These are phyloP conservation scores for Hypolimnas misippus DNA, from an alignment of 2,888 invertebrate species.

Conservation along the genomic window DNA sequence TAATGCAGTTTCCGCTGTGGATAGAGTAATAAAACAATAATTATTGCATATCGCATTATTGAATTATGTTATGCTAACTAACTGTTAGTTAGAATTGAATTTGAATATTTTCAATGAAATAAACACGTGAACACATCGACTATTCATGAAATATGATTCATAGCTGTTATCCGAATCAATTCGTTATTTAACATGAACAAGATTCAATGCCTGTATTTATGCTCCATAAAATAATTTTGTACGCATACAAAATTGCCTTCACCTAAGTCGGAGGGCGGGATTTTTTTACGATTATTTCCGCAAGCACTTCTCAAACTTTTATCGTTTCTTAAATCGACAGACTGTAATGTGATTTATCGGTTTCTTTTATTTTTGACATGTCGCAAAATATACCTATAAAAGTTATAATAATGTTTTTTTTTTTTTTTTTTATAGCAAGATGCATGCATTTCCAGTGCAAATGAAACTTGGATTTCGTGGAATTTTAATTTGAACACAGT, in stretches of 20 bases:
- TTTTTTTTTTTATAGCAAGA: too few species aligned
- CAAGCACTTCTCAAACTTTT: conserved; percentile 57
- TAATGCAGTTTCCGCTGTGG: too few species aligned
- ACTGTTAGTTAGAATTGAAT: background rate
- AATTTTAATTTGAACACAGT: too few species aligned
- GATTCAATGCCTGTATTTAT: conserved; percentile 28
- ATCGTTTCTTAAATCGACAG: conserved; percentile 57
- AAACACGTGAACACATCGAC: background rate
- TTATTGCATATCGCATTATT: background rate
- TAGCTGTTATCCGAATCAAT: conserved; percentile 6
- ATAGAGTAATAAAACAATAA: background rate
- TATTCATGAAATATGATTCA: background rate
- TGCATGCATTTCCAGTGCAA: too few species aligned
- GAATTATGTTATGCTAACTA: background rate
- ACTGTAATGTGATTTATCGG: conserved; percentile 57
- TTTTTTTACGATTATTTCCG: conserved; percentile 47
- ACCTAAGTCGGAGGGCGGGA: conserved; percentile 41
- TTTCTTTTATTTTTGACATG: conserved; percentile 51
- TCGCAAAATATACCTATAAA: conserved; percentile 46
- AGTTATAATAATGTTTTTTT: too few species aligned
- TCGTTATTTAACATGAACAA: conserved; percentile 22
- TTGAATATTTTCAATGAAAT: conserved; percentile 4
- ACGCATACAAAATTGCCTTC: conserved; percentile 40
- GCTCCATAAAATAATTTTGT: conserved; percentile 41
- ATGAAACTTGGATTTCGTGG: too few species aligned